A percentile compares a stretch with the other conserved stretches of the same genome.
Conservation (phyloP, 2,888 invertebrate species). For the Drosophila fungiperda region DNA sequence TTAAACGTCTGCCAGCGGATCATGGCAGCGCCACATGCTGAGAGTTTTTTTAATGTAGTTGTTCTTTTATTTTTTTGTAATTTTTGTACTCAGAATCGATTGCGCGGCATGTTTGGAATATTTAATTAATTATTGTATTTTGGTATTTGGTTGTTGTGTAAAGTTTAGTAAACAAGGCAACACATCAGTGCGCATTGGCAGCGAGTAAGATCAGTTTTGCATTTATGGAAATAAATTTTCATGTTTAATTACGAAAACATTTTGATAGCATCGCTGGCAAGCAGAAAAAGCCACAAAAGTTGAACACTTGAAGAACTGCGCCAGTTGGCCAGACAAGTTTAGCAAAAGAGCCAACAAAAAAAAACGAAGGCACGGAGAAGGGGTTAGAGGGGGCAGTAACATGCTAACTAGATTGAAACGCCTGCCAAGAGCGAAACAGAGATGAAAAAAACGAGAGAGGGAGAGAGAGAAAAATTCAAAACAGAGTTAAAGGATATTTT, state of each 20-base stretch:
- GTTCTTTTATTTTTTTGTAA: background rate
- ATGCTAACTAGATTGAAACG: conserved; percentile 66
- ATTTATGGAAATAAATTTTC: conserved; percentile 72
- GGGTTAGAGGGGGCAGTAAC: conserved; percentile 8
- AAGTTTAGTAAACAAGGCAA: conserved; percentile 53
- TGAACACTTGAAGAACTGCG: conserved; percentile 16
- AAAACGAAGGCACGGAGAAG: background rate
- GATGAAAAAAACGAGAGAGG: background rate
- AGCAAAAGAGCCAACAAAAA: conserved; percentile 10
- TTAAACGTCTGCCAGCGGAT: conserved; percentile 33
- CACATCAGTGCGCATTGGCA: conserved; percentile 14
- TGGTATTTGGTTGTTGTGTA: conserved; percentile 8
- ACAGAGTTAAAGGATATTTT: conserved; percentile 41
- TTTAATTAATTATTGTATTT: conserved; percentile 72
- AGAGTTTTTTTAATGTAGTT: conserved; percentile 12
- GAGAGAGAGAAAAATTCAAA: conserved; percentile 11
- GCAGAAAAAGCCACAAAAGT: conserved; percentile 56
- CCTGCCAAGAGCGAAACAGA: conserved; percentile 28
- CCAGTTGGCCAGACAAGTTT: conserved; percentile 39
- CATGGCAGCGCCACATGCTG: conserved; percentile 62
- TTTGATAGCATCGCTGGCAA: conserved; percentile 35
- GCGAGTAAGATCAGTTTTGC: conserved; percentile 19
- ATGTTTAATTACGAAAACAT: conserved; percentile 71
- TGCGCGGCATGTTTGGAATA: conserved; percentile 65
- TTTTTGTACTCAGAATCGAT: conserved; percentile 30